Conservation (phyloP, 2,113 vertebrate species). For the Leucopsar rothschildi region DNA sequence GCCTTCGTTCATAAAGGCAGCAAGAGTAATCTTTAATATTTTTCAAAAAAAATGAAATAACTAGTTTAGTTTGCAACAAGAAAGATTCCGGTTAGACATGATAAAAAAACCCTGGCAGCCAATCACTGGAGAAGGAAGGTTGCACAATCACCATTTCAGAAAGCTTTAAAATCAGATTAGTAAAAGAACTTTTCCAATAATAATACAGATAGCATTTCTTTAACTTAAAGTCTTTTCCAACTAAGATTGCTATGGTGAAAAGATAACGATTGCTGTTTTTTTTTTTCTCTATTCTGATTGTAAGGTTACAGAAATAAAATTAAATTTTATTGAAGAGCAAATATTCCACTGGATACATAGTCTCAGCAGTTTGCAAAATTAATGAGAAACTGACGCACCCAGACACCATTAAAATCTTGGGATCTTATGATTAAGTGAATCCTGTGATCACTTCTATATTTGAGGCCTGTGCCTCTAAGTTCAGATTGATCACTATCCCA, state of each 20-base stretch:
- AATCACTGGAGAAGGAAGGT: background rate
- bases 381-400: background rate
- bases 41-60: background rate
- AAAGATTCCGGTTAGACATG: background rate
- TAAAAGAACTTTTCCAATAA: background rate
- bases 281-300: background rate
- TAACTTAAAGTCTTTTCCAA: background rate
- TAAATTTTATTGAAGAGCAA: background rate
- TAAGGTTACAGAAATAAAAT: background rate
- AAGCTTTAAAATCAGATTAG: background rate
- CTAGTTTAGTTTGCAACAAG: background rate
- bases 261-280: background rate
- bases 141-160: background rate
- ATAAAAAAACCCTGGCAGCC: background rate
- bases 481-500: background rate
- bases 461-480: background rate
- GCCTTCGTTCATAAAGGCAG: background rate
- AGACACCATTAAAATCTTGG: background rate
- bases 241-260: background rate
- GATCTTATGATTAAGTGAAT: background rate
- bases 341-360: background rate
- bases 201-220: background rate
- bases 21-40: background rate
- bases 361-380: background rate
- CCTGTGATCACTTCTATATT: background rate